Evolutionary conservation across 2,888 invertebrate genomes (phyloP).

Genomic region (Xanthorhoe spadicearia): DNA sequence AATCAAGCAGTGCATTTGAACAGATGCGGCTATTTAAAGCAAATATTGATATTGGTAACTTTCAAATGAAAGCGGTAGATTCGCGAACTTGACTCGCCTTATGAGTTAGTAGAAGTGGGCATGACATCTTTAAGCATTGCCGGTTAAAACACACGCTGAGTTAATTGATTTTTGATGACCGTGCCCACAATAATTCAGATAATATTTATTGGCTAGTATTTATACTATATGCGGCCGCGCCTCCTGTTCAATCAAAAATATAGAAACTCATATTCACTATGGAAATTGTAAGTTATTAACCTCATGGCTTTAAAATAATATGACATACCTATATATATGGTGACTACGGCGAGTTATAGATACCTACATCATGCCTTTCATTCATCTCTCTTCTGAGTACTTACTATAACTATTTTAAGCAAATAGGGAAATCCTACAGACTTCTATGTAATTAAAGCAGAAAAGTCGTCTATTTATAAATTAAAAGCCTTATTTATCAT

Average conservation of each 20-base stretch:
- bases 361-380: no score
- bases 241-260: constrained; percentile 17
- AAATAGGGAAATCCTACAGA: no score
- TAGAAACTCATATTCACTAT: neutral
- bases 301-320: neutral
- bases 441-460: neutral
- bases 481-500: constrained; percentile 30
- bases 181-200: constrained; percentile 34
- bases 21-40: constrained; percentile 12
- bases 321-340: neutral
- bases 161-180: constrained; percentile 52
- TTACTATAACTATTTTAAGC: no score
- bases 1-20: constrained; percentile 21
- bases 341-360: no score
- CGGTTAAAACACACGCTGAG: constrained; percentile 43
- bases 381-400: no score
- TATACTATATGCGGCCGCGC: constrained; percentile 30
- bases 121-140: constrained; percentile 10
- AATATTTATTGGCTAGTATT: constrained; percentile 36
- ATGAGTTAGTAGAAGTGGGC: constrained; percentile 21
- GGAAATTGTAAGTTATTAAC: neutral
- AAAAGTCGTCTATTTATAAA: neutral
- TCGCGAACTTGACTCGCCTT: constrained; percentile 38
- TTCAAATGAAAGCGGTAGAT: constrained; percentile 46
- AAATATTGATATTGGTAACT: constrained; percentile 41